A percentile compares a stretch with the other conserved stretches of the same genome.
Evolutionary conservation across 2,888 invertebrate genomes (phyloP).

Genomic region (Drosophila nigricruria): DNA sequence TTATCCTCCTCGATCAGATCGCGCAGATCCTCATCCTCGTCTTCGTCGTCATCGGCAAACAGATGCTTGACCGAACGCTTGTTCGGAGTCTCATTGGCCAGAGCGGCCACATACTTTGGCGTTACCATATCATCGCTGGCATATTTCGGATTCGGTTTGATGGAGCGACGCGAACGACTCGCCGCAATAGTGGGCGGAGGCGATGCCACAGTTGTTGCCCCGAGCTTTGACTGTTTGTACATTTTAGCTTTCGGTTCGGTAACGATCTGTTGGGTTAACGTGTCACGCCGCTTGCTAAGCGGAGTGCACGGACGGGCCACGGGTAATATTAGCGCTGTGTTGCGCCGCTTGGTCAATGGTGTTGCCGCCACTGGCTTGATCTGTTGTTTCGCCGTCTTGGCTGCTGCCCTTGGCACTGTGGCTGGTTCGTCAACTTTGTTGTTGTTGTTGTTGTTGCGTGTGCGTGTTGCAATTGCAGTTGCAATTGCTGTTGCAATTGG

Average conservation of each 20-base stretch:
- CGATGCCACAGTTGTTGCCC: slow-evolving; percentile 28
- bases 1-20: slow-evolving; percentile 58
- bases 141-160: slow-evolving; percentile 85
- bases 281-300: slow-evolving; percentile 18
- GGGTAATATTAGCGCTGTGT: slow-evolving; percentile 22
- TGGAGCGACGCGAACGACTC: slow-evolving; percentile 83
- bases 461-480: slow-evolving; percentile 23
- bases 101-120: slow-evolving; percentile 71
- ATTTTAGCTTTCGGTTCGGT: slow-evolving; percentile 48
- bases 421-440: slow-evolving; percentile 9
- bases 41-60: slow-evolving; percentile 49
- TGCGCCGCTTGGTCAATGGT: slow-evolving; percentile 29
- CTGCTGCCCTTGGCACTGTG: not conserved
- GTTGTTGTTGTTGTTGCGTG: slow-evolving; percentile 27
- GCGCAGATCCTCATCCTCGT: slow-evolving; percentile 64
- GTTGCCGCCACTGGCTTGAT: slow-evolving; percentile 11
- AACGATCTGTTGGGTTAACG: slow-evolving; percentile 8
- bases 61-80: slow-evolving; percentile 52
- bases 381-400: slow-evolving; percentile 3
- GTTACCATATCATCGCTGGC: slow-evolving; percentile 84
- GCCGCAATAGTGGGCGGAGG: slow-evolving; percentile 82
- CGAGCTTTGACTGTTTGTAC: slow-evolving; percentile 57
- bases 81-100: slow-evolving; percentile 27
- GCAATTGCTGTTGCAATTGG: slow-evolving; percentile 1
- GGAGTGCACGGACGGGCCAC: slow-evolving; percentile 11